Evolutionary conservation across 2,113 vertebrate genomes (phyloP), one percentile per base, ranked within the genome.

Genomic region (Aphelocoma coerulescens): DNA sequence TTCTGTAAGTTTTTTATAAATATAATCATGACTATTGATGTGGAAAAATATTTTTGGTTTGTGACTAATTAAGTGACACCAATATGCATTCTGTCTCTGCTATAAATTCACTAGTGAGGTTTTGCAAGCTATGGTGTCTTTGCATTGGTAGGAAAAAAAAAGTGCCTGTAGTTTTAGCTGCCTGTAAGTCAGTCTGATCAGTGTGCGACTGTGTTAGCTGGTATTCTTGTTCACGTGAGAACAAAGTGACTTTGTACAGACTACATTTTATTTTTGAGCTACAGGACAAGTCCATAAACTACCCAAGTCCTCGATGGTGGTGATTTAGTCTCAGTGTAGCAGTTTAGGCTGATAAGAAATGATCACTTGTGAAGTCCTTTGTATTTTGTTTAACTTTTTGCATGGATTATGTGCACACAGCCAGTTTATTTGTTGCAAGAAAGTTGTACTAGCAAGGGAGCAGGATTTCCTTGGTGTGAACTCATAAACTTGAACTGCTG

Each of bases 271-370:
- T 27, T 95, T 91, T 62, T 85, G 57, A 89, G 39, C 61, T 5
- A 3, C 23, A 23, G 54, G 58, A 39, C 32, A 80, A 83, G 58
- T 62, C 33, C 5, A 9, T 48, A 63, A 83, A 43, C 55, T 80
- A 54, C 44, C 2, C 0, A 44, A 23, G 52, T 61, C 62, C 48
- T 87, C 3, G 0, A 22, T 48, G 23, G 37, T 2, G 2, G n/a
- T 54, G 62, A 55, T 46, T 58, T 77, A 48, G 8, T 58, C 28
- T 57, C 39, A 7, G 17, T 46, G 28, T 69, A 85, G 48, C 37
- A 52, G 12, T 88, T 91, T 35, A 80, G 33, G 18, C 39, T 80
- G 63, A 24, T 46, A 77, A 76, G 49, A 79, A 93, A 62, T 16
- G 2, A 73, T 43, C 0, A 21, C 32, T 77, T 88, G n/a, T 58